Evolutionary conservation across 2,888 invertebrate species (phyloP).

Genomic region (Dolomedes plantarius): DNA sequence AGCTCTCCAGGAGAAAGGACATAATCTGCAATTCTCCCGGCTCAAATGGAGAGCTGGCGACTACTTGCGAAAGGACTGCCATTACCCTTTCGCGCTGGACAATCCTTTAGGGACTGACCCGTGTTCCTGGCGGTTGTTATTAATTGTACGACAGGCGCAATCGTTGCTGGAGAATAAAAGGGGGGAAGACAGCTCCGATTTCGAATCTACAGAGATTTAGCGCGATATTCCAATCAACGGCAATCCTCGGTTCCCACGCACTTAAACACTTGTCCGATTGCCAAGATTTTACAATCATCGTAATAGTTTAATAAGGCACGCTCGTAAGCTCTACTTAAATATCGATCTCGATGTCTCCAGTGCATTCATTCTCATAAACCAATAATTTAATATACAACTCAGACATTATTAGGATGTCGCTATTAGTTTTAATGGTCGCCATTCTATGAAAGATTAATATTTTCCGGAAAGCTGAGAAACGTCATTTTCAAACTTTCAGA

Average conservation of each 20-base stretch:
- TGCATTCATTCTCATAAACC: constrained; percentile 15
- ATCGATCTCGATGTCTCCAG: constrained; percentile 26
- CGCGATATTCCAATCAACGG: constrained; percentile 56
- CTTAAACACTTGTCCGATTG: constrained; percentile 59
- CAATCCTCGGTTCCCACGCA: constrained; percentile 49
- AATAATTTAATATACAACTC: constrained; percentile 14
- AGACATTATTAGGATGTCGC: constrained; percentile 18
- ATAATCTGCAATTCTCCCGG: constrained; percentile 69
- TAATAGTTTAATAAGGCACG: constrained; percentile 52
- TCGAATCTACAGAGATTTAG: constrained; percentile 55
- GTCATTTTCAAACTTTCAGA: neutral
- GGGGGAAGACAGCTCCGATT: constrained; percentile 27
- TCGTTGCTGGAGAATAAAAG: constrained; percentile 58
- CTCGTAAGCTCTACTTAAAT: constrained; percentile 27
- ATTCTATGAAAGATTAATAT: constrained; percentile 12
- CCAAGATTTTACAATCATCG: constrained; percentile 56
- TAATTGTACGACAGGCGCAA: constrained; percentile 66
- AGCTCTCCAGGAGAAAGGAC: constrained; percentile 64
- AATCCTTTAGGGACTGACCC: constrained; percentile 66
- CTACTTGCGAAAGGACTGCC: constrained; percentile 63
- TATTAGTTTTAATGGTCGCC: constrained; percentile 16
- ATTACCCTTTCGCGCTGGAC: constrained; percentile 68
- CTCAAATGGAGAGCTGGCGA: constrained; percentile 67
- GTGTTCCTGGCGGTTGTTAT: constrained; percentile 70
- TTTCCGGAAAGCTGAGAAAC: neutral